Evolutionary conservation across 2,113 vertebrate species (phyloP).

Genomic region (Thunnus maccoyii): DNA sequence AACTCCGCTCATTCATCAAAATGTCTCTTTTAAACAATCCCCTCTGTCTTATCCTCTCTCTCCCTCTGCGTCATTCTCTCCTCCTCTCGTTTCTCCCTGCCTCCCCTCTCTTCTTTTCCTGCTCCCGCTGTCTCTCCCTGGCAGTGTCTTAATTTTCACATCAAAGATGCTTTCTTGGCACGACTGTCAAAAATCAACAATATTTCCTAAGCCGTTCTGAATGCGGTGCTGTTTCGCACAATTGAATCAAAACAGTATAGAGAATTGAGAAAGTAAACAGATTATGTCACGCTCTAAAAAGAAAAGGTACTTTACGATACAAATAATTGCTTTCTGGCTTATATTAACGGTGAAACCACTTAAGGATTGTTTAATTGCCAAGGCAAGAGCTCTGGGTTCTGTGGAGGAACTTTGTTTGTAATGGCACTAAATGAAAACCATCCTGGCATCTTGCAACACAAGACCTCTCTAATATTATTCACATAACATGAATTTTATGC

Average conservation of each 20-base stretch:
- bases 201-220: conserved; percentile 53
- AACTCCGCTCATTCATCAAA: conserved; percentile 73
- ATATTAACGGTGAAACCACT: conserved; percentile 17
- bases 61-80: background rate
- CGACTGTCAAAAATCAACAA: conserved; percentile 55
- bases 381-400: conserved; percentile 15
- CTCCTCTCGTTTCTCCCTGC: background rate
- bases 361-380: conserved; percentile 30
- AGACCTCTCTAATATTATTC: conserved; percentile 38
- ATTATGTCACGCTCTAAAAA: conserved; percentile 29
- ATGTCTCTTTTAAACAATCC: conserved; percentile 69
- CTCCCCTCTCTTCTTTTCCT: conserved; percentile 7
- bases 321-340: conserved; percentile 43
- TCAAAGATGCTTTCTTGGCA: conserved; percentile 64
- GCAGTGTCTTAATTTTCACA: conserved; percentile 58
- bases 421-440: conserved; percentile 33
- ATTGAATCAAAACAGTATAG: conserved; percentile 45
- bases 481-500: conserved; percentile 18
- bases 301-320: background rate
- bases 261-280: conserved; percentile 28
- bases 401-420: conserved; percentile 27
- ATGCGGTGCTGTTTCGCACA: conserved; percentile 38
- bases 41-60: conserved; percentile 27
- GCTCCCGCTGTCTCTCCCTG: background rate
- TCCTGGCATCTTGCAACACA: conserved; percentile 16